Percentiles rank a stretch among this genome's conserved stretches.
These are phyloP conservation scores for Porites evermanni DNA, from an alignment of 92 coral and sea anemone species.

Conservation along the genomic window DNA sequence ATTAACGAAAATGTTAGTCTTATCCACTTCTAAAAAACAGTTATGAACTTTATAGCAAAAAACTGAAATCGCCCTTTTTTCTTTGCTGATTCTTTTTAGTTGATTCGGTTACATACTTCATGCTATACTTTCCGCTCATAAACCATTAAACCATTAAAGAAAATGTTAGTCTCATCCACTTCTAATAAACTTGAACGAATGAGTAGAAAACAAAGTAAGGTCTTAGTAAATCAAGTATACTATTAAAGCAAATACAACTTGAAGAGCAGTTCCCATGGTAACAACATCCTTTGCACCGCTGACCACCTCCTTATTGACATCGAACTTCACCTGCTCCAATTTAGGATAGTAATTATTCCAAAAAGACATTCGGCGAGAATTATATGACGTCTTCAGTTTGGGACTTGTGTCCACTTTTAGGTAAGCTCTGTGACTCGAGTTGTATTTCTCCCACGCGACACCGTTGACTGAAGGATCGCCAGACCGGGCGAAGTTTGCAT, in stretches of 20 bases:
- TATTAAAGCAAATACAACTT: background rate
- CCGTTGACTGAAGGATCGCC: conserved; percentile 67
- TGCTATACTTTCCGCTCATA: too few species aligned
- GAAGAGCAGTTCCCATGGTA: conserved; percentile 3
- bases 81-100: too few species aligned
- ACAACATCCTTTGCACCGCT: background rate
- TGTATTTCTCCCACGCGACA: conserved; percentile 66
- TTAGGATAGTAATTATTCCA: conserved; percentile 86
- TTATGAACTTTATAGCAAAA: too few species aligned
- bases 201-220: too few species aligned
- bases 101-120: too few species aligned
- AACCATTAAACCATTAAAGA: too few species aligned
- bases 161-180: too few species aligned
- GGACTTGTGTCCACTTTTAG: conserved; percentile 64
- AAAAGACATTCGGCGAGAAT: conserved; percentile 77
- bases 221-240: too few species aligned
- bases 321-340: conserved; percentile 40
- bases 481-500: conserved; percentile 56
- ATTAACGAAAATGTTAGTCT: too few species aligned
- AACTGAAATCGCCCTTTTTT: too few species aligned
- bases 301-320: background rate
- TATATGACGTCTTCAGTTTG: conserved; percentile 56
- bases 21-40: too few species aligned
- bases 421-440: conserved; percentile 55
- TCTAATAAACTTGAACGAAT: too few species aligned